phyloP scores from a whole-genome alignment of 2,113 vertebrate species.

The Eclectus roratus region DNA sequence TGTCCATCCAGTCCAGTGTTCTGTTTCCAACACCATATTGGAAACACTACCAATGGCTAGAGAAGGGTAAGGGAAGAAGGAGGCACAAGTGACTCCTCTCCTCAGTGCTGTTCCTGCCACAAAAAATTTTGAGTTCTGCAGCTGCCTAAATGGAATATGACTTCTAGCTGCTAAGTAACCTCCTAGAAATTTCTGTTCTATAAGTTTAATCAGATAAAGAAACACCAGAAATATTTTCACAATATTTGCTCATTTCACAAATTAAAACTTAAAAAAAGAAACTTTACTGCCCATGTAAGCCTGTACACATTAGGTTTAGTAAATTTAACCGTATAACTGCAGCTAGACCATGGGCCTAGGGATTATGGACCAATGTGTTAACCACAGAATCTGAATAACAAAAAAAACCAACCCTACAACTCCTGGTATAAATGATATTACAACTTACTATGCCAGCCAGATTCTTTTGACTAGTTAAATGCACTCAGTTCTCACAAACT shows the following conservation, averaged over 20 bases:
- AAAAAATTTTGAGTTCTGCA: not conserved
- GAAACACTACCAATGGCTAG: not conserved
- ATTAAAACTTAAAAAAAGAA: not conserved
- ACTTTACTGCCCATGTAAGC: not conserved
- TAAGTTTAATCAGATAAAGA: not conserved
- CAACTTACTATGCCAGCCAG: not conserved
- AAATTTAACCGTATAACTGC: not conserved
- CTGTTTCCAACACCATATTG: not conserved
- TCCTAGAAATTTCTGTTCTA: not conserved
- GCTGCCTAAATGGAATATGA: not conserved
- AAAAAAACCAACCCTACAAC: not conserved
- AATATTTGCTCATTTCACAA: not conserved
- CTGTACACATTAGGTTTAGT: not conserved
- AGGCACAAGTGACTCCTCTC: not conserved
- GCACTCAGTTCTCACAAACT: not conserved
- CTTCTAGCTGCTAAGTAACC: not conserved
- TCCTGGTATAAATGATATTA: not conserved
- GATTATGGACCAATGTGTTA: not conserved
- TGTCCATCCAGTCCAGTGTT: not conserved
- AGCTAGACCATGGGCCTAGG: not conserved
- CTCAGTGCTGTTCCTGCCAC: not conserved
- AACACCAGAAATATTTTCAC: not conserved
- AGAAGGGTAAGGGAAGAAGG: not conserved
- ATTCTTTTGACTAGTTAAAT: not conserved
- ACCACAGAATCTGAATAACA: not conserved